These are phyloP conservation scores for Drosophila dives DNA, from an alignment of 2,888 invertebrate species.

Conservation along the genomic window DNA sequence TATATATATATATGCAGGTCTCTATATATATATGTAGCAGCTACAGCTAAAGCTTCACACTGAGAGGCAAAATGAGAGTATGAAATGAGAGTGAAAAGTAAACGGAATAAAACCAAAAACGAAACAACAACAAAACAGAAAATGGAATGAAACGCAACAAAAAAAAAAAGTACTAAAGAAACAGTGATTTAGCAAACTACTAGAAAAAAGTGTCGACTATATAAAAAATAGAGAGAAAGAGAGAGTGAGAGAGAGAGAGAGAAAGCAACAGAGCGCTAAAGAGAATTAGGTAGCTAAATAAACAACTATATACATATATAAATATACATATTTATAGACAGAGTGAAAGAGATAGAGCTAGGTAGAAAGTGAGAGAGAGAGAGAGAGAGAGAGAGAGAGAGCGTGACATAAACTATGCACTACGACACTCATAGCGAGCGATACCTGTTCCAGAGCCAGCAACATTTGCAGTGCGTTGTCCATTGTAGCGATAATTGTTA, in stretches of 20 bases:
- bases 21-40: conserved; percentile 17
- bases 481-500: conserved; percentile 85
- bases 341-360: conserved; percentile 22
- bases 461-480: conserved; percentile 76
- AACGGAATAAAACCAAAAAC: conserved; percentile 11
- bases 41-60: conserved; percentile 46
- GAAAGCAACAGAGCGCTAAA: conserved; percentile 12
- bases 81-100: conserved; percentile 37
- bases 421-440: conserved; percentile 61
- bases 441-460: conserved; percentile 82
- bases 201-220: conserved; percentile 7
- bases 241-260: not conserved
- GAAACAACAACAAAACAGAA: conserved; percentile 2
- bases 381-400: conserved; percentile 36
- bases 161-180: conserved; percentile 27
- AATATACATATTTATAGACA: conserved; percentile 11
- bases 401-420: conserved; percentile 51
- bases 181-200: conserved; percentile 41
- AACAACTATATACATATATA: conserved; percentile 25
- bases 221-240: not conserved
- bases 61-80: conserved; percentile 27
- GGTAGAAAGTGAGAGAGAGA: conserved; percentile 23
- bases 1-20: conserved; percentile 1
- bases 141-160: conserved; percentile 40
- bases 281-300: conserved; percentile 4